These are phyloP conservation scores for Hippolais icterina DNA, from an alignment of 2,113 vertebrate species.

Conservation along the genomic window DNA sequence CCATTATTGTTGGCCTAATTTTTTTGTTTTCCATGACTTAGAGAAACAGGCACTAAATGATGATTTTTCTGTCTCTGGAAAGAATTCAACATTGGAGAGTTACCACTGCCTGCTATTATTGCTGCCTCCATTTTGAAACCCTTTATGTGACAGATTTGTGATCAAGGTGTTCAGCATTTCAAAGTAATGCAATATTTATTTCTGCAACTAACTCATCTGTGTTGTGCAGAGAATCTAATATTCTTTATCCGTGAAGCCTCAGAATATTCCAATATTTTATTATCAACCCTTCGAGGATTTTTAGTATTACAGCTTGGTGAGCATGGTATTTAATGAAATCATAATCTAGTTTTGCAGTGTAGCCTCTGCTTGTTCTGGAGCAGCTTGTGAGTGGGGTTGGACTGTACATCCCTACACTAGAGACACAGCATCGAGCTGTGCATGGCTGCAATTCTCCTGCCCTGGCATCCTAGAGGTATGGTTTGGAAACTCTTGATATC, in stretches of 20 bases:
- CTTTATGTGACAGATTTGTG: not conserved
- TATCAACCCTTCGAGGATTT: not conserved
- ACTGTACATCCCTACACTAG: fast-evolving
- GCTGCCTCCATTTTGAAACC: not conserved
- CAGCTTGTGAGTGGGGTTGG: not conserved
- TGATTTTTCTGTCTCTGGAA: not conserved
- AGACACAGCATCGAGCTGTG: fast-evolving
- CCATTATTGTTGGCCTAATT: not conserved
- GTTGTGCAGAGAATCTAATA: not conserved
- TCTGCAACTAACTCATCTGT: not conserved
- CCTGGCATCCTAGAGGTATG: not conserved
- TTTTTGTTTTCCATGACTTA: not conserved
- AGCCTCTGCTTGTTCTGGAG: not conserved
- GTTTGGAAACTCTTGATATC: not conserved
- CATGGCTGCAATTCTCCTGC: not conserved
- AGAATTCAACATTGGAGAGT: not conserved
- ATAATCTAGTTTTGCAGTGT: not conserved
- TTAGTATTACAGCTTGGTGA: not conserved
- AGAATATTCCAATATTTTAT: not conserved
- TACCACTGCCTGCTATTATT: not conserved
- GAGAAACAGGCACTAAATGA: not conserved
- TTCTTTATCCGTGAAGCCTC: not conserved
- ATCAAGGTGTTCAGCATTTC: not conserved
- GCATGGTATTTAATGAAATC: not conserved
- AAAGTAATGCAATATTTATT: not conserved